Percentiles rank a stretch among this genome's conserved stretches.
Conservation (phyloP, 2,113 vertebrate genomes). For the Pluvianellus socialis region DNA sequence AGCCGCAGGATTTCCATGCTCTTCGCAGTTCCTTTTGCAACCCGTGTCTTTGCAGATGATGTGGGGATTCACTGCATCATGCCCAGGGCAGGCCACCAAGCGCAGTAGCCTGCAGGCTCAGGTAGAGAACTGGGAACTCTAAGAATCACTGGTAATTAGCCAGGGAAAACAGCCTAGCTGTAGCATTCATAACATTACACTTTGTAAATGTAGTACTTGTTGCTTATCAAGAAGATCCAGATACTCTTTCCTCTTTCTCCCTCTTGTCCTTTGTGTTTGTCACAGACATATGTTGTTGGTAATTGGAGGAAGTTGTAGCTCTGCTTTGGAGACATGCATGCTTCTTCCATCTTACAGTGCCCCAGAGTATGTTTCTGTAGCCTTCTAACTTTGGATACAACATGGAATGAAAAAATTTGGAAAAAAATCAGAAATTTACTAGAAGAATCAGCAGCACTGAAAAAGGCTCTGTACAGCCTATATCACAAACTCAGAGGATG, state of each 20-base stretch:
- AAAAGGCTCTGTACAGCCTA: not conserved
- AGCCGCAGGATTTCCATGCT: not conserved
- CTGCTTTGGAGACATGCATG: not conserved
- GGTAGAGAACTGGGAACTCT: not conserved
- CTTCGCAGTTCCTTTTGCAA: not conserved
- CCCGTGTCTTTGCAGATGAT: fast-evolving
- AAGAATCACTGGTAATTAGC: not conserved
- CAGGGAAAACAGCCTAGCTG: not conserved
- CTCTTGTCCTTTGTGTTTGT: not conserved
- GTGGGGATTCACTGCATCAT: not conserved
- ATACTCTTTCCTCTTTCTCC: not conserved
- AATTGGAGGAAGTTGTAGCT: not conserved
- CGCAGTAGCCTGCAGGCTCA: not conserved
- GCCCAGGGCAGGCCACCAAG: not conserved
- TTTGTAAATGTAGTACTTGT: not conserved
- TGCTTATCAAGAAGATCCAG: not conserved
- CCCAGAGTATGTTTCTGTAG: not conserved
- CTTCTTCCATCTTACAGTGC: not conserved
- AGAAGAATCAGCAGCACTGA: not conserved
- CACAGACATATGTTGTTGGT: not conserved
- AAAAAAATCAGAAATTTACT: not conserved
- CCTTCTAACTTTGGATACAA: not conserved
- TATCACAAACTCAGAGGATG: not conserved
- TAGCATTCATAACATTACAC: not conserved
- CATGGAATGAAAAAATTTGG: not conserved